A percentile compares a stretch with the other conserved stretches of the same genome.
Evolutionary conservation across 2,888 invertebrate genomes (phyloP).

Genomic region (Pyrrhia umbra): DNA sequence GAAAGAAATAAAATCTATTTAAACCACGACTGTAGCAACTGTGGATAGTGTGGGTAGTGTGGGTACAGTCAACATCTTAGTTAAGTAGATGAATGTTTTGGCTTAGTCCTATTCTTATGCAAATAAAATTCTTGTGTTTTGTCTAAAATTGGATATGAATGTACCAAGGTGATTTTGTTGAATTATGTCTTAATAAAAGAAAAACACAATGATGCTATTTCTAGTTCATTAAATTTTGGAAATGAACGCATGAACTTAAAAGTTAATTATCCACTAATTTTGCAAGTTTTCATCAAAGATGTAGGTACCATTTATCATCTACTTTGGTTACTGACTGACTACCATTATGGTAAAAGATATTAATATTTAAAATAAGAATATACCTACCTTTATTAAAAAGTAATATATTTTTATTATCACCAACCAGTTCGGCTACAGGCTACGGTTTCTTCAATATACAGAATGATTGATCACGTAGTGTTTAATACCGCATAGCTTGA

Average conservation of each 20-base stretch:
- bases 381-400: not conserved
- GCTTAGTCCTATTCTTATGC: no score
- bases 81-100: no score
- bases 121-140: no score
- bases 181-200: no score
- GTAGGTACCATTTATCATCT: not conserved
- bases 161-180: no score
- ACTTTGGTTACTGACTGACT: not conserved
- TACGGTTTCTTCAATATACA: constrained; percentile 44
- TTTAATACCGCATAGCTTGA: constrained; percentile 62
- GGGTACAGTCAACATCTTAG: no score
- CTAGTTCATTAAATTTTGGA: no score
- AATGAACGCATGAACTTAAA: no score
- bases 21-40: constrained; percentile 8
- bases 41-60: not conserved
- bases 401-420: constrained; percentile 40
- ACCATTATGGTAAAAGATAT: not conserved
- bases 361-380: not conserved
- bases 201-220: no score
- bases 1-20: constrained; percentile 18
- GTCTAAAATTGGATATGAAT: no score
- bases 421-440: not conserved
- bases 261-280: no score
- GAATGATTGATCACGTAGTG: constrained; percentile 75
- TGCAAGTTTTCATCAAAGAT: no score